Evolutionary conservation across 1,140 invertebrate genomes (phyloP).

Genomic region (Drosophila kanapiae): DNA sequence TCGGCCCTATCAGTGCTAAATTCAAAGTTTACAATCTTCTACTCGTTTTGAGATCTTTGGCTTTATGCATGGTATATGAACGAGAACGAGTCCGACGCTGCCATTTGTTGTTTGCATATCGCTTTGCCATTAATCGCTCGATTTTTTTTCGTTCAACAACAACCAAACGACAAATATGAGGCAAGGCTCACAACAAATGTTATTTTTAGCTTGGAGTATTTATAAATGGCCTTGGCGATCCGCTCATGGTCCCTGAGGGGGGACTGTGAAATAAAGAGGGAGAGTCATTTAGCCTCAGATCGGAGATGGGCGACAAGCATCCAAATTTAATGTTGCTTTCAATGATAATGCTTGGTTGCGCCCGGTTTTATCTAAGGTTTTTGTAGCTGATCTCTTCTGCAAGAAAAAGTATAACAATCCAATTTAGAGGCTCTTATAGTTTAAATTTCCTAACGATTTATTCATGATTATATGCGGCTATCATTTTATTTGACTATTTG

Average conservation of each 20-base stretch:
- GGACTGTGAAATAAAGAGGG: neutral
- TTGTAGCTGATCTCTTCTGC: neutral
- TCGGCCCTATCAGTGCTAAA: conserved; percentile 35
- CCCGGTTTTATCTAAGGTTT: neutral
- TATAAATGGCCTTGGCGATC: conserved; percentile 79
- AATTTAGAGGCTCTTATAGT: neutral
- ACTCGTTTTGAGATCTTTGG: conserved; percentile 30
- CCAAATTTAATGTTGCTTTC: conserved; percentile 9
- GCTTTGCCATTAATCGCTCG: conserved; percentile 53
- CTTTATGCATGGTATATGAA: conserved; percentile 9
- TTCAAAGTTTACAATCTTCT: conserved; percentile 22
- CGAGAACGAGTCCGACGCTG: conserved; percentile 38
- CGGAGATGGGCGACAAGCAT: conserved; percentile 1
- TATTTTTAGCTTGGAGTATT: conserved; percentile 80
- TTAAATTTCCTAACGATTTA: neutral
- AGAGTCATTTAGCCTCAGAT: conserved; percentile 11
- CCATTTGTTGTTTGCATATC: conserved; percentile 61
- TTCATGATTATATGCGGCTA: neutral
- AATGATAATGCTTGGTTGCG: neutral
- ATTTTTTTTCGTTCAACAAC: conserved; percentile 32
- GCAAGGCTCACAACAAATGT: conserved; percentile 39
- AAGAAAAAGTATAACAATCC: neutral
- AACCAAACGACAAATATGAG: conserved; percentile 16
- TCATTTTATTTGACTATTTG: too few species aligned
- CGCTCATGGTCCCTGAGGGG: conserved; percentile 15